Evolutionary conservation across 2,888 invertebrate genomes (phyloP), one percentile per base, ranked within the genome.

Genomic region (Sabatieria punctata): DNA sequence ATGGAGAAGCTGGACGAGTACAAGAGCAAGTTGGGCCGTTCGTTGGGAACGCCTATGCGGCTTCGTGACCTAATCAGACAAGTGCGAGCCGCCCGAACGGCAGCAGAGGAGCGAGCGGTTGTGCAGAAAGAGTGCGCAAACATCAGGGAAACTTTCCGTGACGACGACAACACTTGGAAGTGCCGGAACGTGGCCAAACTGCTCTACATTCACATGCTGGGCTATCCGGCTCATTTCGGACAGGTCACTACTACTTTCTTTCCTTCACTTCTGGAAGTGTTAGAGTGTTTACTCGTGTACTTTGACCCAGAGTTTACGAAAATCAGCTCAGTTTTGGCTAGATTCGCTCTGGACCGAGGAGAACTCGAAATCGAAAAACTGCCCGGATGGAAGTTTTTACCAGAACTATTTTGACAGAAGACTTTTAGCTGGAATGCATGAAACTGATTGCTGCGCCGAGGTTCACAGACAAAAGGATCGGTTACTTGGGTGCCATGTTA

Each of bases 51-150:
- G 53, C 95, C 97, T 36, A 95, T 95, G 69, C 79, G 97, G 54
- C 77, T 99, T 54, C 77, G 97, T 57, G 97, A 99, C 73, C 77
- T 99, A 59, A 99, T 99, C 63, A 74, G 97, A 35, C 55, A 57
- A 41, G 97, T 99, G 65, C 75, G 97, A 57, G 93, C 95, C 15
- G 95, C 97, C 2, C 74, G 93, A 55, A 99, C 97, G 23, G 93
- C 93, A 21, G 95, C 95, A 1, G 97, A 99, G 71, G 97, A 99
- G 68, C 74, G 97, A 48, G 86, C 91, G 54, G 97, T 99, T 24
- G 95, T 99, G 45, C 95, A 99, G 70, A 89, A 93, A 71, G 97
- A 99, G 72, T 95, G 95, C 72, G 97, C 97, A 43, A 88, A 91
- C 66, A 97, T 99, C 63, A 75, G 97, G 46, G 91, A 89, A 55